These are phyloP conservation scores for Hyalella azteca DNA, from an alignment of 2,888 invertebrate species.

Conservation along the genomic window DNA sequence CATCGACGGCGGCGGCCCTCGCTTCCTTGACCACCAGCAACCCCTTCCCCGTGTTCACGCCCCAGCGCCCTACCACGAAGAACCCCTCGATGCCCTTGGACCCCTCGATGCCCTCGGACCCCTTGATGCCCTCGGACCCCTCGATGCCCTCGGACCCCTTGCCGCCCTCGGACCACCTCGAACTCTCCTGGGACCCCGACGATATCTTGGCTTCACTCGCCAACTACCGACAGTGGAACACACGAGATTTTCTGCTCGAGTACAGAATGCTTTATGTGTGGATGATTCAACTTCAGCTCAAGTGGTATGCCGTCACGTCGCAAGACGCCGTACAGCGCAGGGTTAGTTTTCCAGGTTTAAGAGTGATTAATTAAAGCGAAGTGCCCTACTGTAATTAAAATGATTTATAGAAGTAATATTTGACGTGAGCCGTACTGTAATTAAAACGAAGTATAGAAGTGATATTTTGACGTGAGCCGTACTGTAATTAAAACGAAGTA, in stretches of 20 bases:
- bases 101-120: constrained; percentile 43
- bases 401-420: too few species aligned
- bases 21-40: not conserved
- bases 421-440: too few species aligned
- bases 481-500: too few species aligned
- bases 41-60: constrained; percentile 20
- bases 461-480: too few species aligned
- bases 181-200: constrained; percentile 66
- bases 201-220: constrained; percentile 62
- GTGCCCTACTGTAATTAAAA: too few species aligned
- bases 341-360: constrained; percentile 1
- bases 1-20: not conserved
- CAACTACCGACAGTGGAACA: constrained; percentile 71
- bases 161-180: constrained; percentile 48
- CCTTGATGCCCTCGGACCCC: constrained; percentile 42
- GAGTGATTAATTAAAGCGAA: too few species aligned
- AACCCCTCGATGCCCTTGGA: not conserved
- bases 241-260: constrained; percentile 77
- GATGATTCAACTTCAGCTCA: constrained; percentile 79
- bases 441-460: too few species aligned
- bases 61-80: not conserved
- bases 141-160: not conserved
- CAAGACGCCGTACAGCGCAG: not conserved
- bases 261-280: constrained; percentile 82
- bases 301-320: constrained; percentile 60